phyloP scores from a whole-genome alignment of 53 echinoderm and acorn worm species.

The Apostichopus leukothele region DNA sequence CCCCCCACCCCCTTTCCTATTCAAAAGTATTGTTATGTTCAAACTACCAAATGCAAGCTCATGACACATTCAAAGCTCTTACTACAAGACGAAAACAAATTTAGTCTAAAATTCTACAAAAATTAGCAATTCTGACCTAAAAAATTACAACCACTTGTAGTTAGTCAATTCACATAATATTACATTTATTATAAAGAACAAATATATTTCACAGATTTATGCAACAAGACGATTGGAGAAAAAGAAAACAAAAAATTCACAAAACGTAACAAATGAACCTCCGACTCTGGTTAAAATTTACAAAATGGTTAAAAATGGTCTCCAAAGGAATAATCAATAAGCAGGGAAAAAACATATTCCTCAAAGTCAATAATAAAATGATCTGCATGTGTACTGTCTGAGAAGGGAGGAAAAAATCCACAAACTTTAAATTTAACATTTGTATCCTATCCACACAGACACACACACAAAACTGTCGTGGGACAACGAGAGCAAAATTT shows the following conservation, averaged over 20 bases:
- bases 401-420: no score
- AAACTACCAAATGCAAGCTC: not conserved
- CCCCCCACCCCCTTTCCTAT: no score
- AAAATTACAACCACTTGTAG: no score
- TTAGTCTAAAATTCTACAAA: not conserved
- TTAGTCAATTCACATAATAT: not conserved
- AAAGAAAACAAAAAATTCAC: not conserved
- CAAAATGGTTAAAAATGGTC: not conserved
- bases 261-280: not conserved
- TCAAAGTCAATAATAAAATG: no score
- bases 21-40: no score
- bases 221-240: conserved; percentile 7
- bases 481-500: no score
- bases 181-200: conserved; percentile 32
- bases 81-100: not conserved
- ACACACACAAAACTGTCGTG: no score
- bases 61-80: not conserved
- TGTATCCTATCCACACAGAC: no score
- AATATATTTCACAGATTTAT: conserved; percentile 28
- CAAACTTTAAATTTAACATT: no score
- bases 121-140: not conserved
- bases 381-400: no score
- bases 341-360: no score
- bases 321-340: not conserved
- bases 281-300: not conserved